phyloP scores from a whole-genome alignment of 2,797 vertebrate species.

The Pitangus sulphuratus region DNA sequence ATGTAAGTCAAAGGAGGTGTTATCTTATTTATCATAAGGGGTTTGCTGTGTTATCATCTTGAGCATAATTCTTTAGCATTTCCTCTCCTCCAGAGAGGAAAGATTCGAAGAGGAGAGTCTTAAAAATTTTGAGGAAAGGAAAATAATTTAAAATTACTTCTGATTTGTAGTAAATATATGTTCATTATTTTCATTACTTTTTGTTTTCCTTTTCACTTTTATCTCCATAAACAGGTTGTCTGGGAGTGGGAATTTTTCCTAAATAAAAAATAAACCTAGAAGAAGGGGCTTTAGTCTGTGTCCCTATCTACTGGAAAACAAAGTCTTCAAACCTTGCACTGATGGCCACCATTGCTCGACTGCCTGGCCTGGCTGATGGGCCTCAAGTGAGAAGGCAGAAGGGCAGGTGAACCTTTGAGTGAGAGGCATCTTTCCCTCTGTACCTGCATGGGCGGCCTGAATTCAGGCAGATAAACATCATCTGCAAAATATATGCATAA shows the following conservation, averaged over 20 bases:
- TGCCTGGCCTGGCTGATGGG: rapidly evolving
- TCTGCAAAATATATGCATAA: neutral
- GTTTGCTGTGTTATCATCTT: neutral
- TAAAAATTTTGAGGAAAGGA: neutral
- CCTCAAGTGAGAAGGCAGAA: neutral
- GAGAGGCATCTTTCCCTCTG: neutral
- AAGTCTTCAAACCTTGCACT: neutral
- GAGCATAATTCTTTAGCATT: neutral
- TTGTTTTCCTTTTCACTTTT: neutral
- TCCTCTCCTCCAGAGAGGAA: neutral
- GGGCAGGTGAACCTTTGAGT: neutral
- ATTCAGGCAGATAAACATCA: neutral
- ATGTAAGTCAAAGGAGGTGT: neutral
- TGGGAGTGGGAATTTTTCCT: neutral
- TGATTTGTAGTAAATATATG: neutral
- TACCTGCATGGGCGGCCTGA: neutral
- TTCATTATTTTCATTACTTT: neutral
- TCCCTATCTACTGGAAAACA: neutral
- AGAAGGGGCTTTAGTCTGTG: neutral
- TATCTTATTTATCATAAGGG: neutral
- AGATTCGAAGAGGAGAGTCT: neutral
- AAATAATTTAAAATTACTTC: neutral
- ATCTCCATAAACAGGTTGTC: neutral
- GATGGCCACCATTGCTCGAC: rapidly evolving
- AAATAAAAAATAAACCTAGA: neutral